These are phyloP conservation scores for Crotophaga sulcirostris DNA, from an alignment of 2,113 vertebrate genomes.

Conservation along the genomic window DNA sequence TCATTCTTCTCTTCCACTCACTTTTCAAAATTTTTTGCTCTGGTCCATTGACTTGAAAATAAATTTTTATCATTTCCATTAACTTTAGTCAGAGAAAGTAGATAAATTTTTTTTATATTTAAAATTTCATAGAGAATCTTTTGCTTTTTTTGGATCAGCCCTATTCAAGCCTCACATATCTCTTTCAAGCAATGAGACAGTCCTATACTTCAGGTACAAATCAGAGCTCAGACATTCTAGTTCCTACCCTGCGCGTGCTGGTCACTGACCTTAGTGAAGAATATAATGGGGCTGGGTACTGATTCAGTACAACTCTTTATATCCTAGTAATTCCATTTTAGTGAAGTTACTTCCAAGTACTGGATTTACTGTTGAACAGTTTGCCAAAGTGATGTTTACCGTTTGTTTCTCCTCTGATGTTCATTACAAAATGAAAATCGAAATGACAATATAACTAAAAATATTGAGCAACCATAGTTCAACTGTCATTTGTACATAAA, in stretches of 20 bases:
- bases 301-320: neutral
- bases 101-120: neutral
- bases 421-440: neutral
- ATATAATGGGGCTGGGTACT: neutral
- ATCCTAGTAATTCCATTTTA: neutral
- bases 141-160: neutral
- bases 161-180: neutral
- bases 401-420: neutral
- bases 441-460: neutral
- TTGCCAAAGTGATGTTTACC: neutral
- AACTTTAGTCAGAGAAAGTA: neutral
- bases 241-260: neutral
- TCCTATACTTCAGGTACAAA: neutral
- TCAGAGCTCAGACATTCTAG: neutral
- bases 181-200: neutral
- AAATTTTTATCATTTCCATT: neutral
- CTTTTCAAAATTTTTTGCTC: neutral
- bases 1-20: neutral
- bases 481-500: neutral
- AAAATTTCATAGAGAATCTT: neutral
- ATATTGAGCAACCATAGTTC: neutral
- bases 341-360: neutral
- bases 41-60: neutral
- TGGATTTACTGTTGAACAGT: neutral
- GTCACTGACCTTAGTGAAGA: neutral